phyloP scores from a whole-genome alignment of 2,797 vertebrate genomes.

The Sus cebifrons region DNA sequence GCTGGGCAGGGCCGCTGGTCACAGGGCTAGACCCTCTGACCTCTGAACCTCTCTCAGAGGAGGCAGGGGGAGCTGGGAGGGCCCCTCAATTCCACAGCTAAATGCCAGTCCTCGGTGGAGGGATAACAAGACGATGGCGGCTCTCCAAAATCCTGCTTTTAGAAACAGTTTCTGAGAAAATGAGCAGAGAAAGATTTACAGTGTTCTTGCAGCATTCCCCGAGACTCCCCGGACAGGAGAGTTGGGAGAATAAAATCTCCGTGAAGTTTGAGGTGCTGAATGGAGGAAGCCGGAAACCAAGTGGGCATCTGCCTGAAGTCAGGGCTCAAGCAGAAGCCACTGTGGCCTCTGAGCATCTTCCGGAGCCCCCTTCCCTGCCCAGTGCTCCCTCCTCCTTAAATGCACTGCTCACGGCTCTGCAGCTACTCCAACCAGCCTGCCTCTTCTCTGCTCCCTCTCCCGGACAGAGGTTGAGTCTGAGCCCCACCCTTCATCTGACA shows the following conservation, averaged over 20 bases:
- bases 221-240: background rate
- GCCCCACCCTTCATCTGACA: background rate
- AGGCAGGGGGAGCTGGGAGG: background rate
- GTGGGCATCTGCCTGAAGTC: background rate
- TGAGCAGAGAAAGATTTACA: constrained; percentile 67
- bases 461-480: background rate
- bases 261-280: constrained; percentile 50
- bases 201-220: background rate
- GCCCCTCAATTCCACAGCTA: background rate
- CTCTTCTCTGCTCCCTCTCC: background rate
- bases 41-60: background rate
- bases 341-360: accelerated
- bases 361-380: background rate
- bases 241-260: background rate
- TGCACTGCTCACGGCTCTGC: background rate
- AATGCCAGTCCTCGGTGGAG: background rate
- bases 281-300: background rate
- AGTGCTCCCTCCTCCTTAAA: background rate
- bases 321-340: background rate
- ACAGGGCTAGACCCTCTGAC: background rate
- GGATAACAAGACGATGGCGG: background rate
- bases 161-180: background rate
- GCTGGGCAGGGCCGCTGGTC: background rate
- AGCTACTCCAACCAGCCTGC: accelerated
- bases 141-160: background rate